These are phyloP conservation scores for Craniophora ligustri DNA, from an alignment of 2,888 invertebrate genomes.

Conservation along the genomic window DNA sequence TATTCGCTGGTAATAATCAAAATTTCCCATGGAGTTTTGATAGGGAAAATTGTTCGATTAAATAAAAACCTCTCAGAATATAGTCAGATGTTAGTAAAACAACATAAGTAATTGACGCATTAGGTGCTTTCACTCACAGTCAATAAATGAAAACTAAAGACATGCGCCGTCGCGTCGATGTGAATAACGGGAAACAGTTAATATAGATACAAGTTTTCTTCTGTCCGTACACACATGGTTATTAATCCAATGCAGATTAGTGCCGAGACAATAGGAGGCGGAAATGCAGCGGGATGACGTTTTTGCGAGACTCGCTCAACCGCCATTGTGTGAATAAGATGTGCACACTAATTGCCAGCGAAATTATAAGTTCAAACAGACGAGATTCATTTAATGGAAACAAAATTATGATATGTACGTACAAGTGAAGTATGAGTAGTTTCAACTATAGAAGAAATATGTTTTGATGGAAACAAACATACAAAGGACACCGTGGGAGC, in stretches of 20 bases:
- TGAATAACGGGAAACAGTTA: slow-evolving; percentile 42
- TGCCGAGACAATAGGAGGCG: slow-evolving; percentile 82
- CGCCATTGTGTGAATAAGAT: slow-evolving; percentile 76
- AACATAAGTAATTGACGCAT: no score
- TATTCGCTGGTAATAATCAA: slow-evolving; percentile 3
- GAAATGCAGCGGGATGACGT: slow-evolving; percentile 77
- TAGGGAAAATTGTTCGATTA: no score
- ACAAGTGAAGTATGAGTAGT: no score
- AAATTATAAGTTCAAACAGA: slow-evolving; percentile 68
- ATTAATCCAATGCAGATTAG: slow-evolving; percentile 80
- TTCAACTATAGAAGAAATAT: neutral
- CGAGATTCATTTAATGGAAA: slow-evolving; percentile 38
- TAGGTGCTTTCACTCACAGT: no score
- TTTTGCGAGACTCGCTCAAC: slow-evolving; percentile 72
- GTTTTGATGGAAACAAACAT: neutral
- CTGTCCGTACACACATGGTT: slow-evolving; percentile 62
- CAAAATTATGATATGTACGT: slow-evolving; percentile 17
- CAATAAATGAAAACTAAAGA: no score
- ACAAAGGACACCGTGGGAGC: slow-evolving; percentile 41
- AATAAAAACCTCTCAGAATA: no score
- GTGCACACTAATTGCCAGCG: slow-evolving; percentile 69
- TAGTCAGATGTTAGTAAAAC: no score
- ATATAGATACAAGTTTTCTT: slow-evolving; percentile 45
- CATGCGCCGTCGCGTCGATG: slow-evolving; percentile 8
- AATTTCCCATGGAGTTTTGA: no score